These are phyloP conservation scores for Calyptommatus sinebrachiatus DNA, from an alignment of 2,113 vertebrate species.

Conservation along the genomic window DNA sequence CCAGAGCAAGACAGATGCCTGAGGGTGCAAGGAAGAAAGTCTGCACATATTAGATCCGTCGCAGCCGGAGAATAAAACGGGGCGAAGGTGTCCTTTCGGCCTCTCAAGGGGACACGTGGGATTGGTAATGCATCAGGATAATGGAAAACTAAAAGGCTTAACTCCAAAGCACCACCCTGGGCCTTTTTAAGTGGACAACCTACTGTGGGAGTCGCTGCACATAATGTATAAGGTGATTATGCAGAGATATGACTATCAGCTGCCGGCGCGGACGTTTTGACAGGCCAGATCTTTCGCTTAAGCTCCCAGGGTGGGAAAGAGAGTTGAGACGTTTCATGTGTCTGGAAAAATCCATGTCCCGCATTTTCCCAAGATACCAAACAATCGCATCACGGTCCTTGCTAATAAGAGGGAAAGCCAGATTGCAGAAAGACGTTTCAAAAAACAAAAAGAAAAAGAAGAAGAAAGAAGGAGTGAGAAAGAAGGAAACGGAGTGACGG, in stretches of 20 bases:
- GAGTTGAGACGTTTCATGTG: constrained; percentile 5
- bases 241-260: constrained; percentile 25
- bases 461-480: rapidly evolving
- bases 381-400: neutral
- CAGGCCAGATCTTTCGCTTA: constrained; percentile 7
- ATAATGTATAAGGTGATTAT: constrained; percentile 40
- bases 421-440: neutral
- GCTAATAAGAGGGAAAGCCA: neutral
- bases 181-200: constrained; percentile 22
- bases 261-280: neutral
- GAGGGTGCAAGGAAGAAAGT: neutral
- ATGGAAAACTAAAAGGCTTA: constrained; percentile 37
- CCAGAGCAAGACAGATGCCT: neutral
- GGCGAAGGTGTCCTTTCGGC: rapidly evolving
- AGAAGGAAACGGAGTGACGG: neutral
- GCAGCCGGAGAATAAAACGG: neutral
- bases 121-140: constrained; percentile 34
- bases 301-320: constrained; percentile 31
- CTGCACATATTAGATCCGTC: neutral
- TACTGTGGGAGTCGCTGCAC: constrained; percentile 36
- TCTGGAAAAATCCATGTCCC: neutral
- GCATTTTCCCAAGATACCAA: neutral
- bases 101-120: constrained; percentile 10
- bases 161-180: neutral
- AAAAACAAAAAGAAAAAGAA: neutral